Evolutionary conservation across 2,113 vertebrate species (phyloP).

Genomic region (Uria aalge): DNA sequence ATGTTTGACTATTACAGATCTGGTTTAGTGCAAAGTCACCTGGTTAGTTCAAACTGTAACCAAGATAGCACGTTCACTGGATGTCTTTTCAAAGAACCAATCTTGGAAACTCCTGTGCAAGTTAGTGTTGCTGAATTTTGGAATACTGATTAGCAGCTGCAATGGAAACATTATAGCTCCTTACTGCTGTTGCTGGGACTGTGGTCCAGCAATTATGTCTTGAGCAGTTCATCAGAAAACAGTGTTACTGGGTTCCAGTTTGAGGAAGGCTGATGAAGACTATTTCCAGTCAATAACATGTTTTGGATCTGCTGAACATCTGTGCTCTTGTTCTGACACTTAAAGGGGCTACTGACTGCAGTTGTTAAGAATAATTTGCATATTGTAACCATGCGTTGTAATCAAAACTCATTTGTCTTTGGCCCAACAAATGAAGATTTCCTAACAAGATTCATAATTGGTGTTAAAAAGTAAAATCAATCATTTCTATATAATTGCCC

Average conservation of each 20-base stretch:
- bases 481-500: slow-evolving; percentile 44
- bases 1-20: accelerated
- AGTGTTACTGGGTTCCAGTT: not conserved
- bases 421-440: not conserved
- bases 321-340: not conserved
- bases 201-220: not conserved
- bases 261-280: not conserved
- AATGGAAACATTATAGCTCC: not conserved
- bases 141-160: not conserved
- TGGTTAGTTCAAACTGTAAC: not conserved
- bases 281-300: not conserved
- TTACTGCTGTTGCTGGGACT: accelerated
- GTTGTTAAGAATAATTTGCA: not conserved
- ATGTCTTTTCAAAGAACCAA: not conserved
- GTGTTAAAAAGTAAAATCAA: slow-evolving; percentile 53
- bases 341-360: not conserved
- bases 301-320: not conserved
- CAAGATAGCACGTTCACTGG: not conserved
- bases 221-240: not conserved
- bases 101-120: not conserved
- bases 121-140: not conserved
- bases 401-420: slow-evolving; percentile 43
- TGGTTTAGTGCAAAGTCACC: not conserved
- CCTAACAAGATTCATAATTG: slow-evolving; percentile 29
- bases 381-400: not conserved